Base-by-base conservation (phyloP, 2,888 invertebrate species). In the Harpagoxenus sublaevis region DNA sequence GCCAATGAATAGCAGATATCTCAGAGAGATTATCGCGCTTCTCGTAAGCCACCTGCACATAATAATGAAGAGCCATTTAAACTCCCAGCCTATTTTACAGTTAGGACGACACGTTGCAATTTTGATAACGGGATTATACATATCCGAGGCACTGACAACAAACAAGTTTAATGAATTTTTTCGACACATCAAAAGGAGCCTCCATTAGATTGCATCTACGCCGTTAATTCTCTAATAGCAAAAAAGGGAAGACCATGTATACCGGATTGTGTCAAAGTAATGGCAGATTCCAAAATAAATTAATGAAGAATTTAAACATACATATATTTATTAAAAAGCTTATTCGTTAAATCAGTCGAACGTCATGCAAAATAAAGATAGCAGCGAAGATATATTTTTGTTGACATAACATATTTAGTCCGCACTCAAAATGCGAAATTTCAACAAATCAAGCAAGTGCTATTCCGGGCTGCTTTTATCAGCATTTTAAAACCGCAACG, bases 11-110 rank as follows among this genome's bases (percentile, higher is more conserved):
- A 42, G 60, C 12, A 60, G 62, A 74, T 74, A 60, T 45, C 28
- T 74, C 60, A 60, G 60, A 60, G 68, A 68, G 57, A 74, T 73
- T 60, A 74, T 60, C 18, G 18, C 73, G 39, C 10, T 8, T 5
- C 18, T 60, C 15, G 8, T 45, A n/a, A 74, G 15, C 15, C 28
- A 45, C 57, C 31, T 31, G n/a, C 60, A 62, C n/a, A 12, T 73
- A 60, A 48, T 31, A 51, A 68, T 45, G 31, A 62, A 60, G 15
- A 74, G 6, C 12, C 31, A 28, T 74, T 62, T 31, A 45, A 74
- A 60, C n/a, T 42, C 15, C 28, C 28, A 60, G 12, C 0, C 5
- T n/a, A 3, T 60, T 74, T 60, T 60, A 60, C 28, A 71, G 39
- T 39, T 74, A 74, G n/a, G 0, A 74, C 15, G 60, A 45, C 12